Evolutionary conservation across 2,797 vertebrate genomes (phyloP).

Genomic region (Anguilla pacifica): DNA sequence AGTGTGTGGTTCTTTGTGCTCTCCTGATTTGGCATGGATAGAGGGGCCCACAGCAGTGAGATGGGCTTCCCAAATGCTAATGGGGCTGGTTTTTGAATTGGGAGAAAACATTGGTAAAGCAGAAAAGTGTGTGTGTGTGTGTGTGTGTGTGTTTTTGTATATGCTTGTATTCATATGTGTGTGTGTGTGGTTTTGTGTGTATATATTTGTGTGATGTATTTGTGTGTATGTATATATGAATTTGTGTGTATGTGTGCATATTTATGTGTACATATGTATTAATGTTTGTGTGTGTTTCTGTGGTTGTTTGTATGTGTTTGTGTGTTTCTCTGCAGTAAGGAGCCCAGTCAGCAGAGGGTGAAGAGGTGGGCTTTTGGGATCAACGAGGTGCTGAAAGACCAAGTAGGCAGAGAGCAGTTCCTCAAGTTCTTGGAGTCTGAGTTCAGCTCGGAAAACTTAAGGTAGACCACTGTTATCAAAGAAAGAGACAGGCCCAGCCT

Average conservation of each 20-base stretch:
- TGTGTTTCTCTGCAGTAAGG: slow-evolving; percentile 77
- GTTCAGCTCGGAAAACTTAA: slow-evolving; percentile 98
- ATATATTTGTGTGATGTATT: background rate
- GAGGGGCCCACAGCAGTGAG: background rate
- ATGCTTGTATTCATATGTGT: background rate
- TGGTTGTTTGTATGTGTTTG: background rate
- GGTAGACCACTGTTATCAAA: slow-evolving; percentile 57
- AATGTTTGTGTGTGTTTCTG: no score
- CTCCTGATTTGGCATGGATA: background rate
- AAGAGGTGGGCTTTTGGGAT: slow-evolving; percentile 94
- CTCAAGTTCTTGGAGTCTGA: slow-evolving; percentile 97
- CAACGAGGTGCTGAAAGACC: slow-evolving; percentile 92
- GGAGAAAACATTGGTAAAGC: background rate
- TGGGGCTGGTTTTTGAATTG: background rate
- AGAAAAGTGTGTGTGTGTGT: background rate
- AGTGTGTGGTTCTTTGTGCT: background rate
- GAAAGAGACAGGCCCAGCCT: background rate
- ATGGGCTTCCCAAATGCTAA: background rate
- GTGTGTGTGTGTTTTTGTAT: background rate
- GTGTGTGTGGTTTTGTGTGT: slow-evolving; percentile 11
- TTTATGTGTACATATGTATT: no score
- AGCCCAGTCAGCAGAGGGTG: slow-evolving; percentile 91
- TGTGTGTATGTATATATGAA: background rate
- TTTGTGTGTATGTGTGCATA: background rate
- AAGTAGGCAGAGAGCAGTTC: slow-evolving; percentile 92